Evolutionary conservation across 1,140 invertebrate species (phyloP), one percentile per base, ranked within the genome.

Genomic region (Pentalonia nigronervosa): DNA sequence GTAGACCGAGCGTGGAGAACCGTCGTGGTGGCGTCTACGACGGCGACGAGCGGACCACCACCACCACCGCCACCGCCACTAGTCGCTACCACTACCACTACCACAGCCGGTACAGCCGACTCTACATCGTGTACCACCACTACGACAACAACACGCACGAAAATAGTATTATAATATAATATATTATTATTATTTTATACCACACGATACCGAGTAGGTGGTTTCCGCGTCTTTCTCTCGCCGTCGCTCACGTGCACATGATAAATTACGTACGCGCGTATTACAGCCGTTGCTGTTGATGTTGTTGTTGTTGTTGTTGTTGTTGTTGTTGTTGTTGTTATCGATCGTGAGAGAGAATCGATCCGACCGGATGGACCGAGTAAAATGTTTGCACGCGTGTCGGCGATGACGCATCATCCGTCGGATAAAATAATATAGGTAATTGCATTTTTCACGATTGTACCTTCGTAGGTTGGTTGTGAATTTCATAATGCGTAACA

Each of bases 1-100:
- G n/a, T n/a, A n/a, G 7, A 6, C 87, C 60, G 60, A 67, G 34
- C 86, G 86, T 2, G n/a, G 87, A 47, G 47, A 36, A 53, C 4
- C 36, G 88, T 34, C 88, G 88, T 30, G 88, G 25, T 48, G 87
- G 87, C 87, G 87, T n/a, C 87, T 48, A n/a, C 86, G 17, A 9
- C 87, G 86, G 86, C 86, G 47, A 8, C 47, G n/a, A 45, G 21
- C 47, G 20, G 34, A 34, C 48, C 50, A 34, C 48, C 21, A 25
- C 86, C 41, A 53, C 53, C 7, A 4, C 36, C 4, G 30, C 84
- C n/a, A 14, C 45, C 47, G 47, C 48, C 30, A 8, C 48, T n/a
- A 76, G 87, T 34, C 87, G n/a, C 50, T 30, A 2, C n/a, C 30
- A 23, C 30, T 2, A 34, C 86, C 47, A 23, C 30, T 11, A 20